A percentile compares a stretch with the other conserved stretches of the same genome.
These are phyloP conservation scores for Spodoptera frugiperda DNA, from an alignment of 1,140 invertebrate species.

Conservation along the genomic window DNA sequence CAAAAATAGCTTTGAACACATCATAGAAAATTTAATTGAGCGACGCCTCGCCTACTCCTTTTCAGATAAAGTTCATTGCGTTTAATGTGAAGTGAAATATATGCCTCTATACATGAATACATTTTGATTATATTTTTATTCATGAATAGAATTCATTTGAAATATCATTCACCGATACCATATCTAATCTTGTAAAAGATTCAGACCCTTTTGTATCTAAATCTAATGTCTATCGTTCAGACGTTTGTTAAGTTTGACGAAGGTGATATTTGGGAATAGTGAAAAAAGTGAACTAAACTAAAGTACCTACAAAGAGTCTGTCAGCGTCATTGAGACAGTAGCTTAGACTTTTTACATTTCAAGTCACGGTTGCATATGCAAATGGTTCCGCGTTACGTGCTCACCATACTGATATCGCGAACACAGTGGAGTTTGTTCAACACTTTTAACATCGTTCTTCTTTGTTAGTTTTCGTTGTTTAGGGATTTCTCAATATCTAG, in stretches of 20 bases:
- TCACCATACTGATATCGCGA: constrained; percentile 56
- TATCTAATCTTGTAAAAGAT: neutral
- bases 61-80: neutral
- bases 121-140: too few relatives aligned
- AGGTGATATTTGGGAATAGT: neutral
- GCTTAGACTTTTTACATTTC: constrained; percentile 54
- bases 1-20: neutral
- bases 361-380: constrained; percentile 69
- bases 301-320: constrained; percentile 51
- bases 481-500: constrained; percentile 22
- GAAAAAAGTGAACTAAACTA: constrained; percentile 6
- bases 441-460: constrained; percentile 46
- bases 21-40: neutral
- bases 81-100: constrained; percentile 7
- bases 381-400: constrained; percentile 66
- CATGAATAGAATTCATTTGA: too few relatives aligned
- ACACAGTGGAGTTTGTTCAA: constrained; percentile 46
- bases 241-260: neutral
- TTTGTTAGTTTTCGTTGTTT: constrained; percentile 37
- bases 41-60: neutral
- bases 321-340: constrained; percentile 48
- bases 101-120: neutral
- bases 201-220: neutral
- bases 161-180: too few relatives aligned
- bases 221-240: neutral